phyloP scores from a whole-genome alignment of 2,888 invertebrate species.

The Melikaiella ostensackeni region DNA sequence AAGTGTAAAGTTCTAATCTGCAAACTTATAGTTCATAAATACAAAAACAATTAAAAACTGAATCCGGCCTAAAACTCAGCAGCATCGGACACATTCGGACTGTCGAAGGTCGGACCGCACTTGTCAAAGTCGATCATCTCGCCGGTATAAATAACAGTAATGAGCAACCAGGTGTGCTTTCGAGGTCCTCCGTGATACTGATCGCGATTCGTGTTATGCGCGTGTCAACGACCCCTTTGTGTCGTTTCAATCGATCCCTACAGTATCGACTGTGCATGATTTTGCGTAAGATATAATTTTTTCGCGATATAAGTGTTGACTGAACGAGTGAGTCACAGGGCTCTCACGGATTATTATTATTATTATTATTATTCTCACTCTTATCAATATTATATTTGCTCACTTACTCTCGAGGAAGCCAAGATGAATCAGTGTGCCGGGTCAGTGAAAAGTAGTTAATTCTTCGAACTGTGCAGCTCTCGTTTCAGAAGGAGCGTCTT shows the following conservation, averaged over 20 bases:
- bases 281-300: conserved; percentile 14
- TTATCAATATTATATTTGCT: neutral
- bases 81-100: neutral
- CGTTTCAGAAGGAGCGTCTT: neutral
- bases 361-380: neutral
- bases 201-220: conserved; percentile 28
- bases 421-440: conserved; percentile 6
- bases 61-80: neutral
- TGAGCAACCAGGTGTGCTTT: conserved; percentile 33
- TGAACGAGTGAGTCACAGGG: conserved; percentile 17
- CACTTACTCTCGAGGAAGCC: neutral
- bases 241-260: conserved; percentile 34
- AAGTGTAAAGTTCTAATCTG: neutral
- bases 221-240: conserved; percentile 33
- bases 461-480: conserved; percentile 12
- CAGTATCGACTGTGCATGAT: conserved; percentile 26
- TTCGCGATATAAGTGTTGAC: neutral
- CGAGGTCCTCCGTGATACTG: conserved; percentile 28
- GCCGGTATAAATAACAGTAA: conserved; percentile 35
- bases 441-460: conserved; percentile 7
- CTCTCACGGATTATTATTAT: neutral
- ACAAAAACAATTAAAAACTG: neutral
- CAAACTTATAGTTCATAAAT: neutral
- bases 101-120: neutral
- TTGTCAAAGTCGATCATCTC: conserved; percentile 24